These are phyloP conservation scores for Nemurella pictetii DNA, from an alignment of 2,888 invertebrate genomes.

Conservation along the genomic window DNA sequence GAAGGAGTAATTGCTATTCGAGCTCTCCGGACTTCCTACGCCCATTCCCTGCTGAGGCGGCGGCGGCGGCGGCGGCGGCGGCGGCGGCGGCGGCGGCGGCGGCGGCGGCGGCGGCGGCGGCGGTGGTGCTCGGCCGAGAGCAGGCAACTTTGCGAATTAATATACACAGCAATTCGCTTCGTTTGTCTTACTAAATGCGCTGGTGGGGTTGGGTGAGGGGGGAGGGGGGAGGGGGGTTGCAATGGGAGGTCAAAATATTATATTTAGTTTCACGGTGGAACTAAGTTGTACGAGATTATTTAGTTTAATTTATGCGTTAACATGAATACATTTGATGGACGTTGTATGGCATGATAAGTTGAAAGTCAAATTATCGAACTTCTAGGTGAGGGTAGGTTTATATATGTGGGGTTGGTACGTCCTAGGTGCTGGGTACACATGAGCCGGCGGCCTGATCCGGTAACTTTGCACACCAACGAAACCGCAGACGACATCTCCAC, in stretches of 20 bases:
- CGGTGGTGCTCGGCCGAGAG: neutral
- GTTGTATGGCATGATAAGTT: neutral
- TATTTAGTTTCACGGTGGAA: neutral
- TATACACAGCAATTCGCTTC: constrained; percentile 18
- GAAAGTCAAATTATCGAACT: neutral
- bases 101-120: neutral
- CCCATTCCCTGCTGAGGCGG: too few species aligned
- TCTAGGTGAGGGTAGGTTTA: too few species aligned
- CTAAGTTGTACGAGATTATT: neutral
- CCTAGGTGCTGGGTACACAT: neutral
- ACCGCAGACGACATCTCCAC: too few species aligned
- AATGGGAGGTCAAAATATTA: neutral
- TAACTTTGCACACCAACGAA: too few species aligned
- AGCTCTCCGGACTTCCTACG: neutral
- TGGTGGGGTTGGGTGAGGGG: neutral
- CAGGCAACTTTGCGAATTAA: constrained; percentile 22
- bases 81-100: neutral
- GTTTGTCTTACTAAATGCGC: constrained; percentile 9
- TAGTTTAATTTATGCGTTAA: neutral
- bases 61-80: too few species aligned
- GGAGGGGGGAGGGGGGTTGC: neutral
- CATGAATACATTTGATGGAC: neutral
- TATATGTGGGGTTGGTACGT: neutral
- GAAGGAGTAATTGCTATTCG: neutral
- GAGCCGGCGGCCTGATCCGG: too few species aligned